phyloP scores from a whole-genome alignment of 2,113 vertebrate genomes.

The Glaucomys volans region DNA sequence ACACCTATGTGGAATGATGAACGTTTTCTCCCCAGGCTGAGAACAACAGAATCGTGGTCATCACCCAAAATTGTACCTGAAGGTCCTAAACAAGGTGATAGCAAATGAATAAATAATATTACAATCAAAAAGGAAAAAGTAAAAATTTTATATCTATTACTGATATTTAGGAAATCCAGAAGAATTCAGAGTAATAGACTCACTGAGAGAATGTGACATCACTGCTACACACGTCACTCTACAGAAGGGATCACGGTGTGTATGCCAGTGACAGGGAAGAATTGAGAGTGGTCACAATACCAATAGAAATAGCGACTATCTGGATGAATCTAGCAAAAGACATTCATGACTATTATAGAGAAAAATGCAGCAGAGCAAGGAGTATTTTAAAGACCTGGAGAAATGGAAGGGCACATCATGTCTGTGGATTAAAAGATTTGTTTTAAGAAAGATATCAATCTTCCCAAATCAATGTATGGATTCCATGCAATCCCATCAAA shows the following conservation, averaged over 20 bases:
- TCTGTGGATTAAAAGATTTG: neutral
- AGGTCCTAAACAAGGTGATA: neutral
- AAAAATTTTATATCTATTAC: neutral
- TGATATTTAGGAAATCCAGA: neutral
- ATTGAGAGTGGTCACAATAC: neutral
- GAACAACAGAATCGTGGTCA: neutral
- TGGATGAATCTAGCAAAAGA: constrained; percentile 1
- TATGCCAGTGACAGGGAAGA: neutral
- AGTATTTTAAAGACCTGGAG: neutral
- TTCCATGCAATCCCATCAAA: neutral
- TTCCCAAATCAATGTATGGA: neutral
- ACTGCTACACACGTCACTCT: too few relatives aligned
- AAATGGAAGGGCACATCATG: neutral
- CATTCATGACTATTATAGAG: neutral
- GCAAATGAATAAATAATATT: neutral
- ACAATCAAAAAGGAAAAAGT: neutral
- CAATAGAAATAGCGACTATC: too few relatives aligned
- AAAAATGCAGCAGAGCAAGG: neutral
- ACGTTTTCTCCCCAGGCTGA: neutral
- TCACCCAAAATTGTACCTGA: neutral
- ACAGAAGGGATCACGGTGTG: neutral
- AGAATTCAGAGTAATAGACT: neutral
- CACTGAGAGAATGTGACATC: neutral
- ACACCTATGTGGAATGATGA: neutral
- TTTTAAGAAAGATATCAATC: neutral